A percentile compares a stretch with the other conserved stretches of the same genome.
These are phyloP conservation scores for Cephus sareptanus DNA, from an alignment of 2,888 invertebrate genomes.

Conservation along the genomic window DNA sequence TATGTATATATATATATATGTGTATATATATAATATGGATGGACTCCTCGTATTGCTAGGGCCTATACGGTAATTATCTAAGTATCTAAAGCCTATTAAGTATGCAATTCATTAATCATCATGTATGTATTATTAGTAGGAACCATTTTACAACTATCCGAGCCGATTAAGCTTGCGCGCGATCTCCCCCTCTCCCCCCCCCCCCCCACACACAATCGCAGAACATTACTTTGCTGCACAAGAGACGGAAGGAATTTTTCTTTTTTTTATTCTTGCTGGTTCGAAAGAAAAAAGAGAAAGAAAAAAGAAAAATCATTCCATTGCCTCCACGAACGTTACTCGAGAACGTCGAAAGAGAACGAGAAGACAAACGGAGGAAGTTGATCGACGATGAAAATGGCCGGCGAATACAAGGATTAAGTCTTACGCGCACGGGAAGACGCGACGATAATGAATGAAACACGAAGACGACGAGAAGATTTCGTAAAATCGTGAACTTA, in stretches of 20 bases:
- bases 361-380: background rate
- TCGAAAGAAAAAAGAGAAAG: background rate
- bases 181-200: background rate
- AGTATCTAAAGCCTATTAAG: conserved; percentile 1
- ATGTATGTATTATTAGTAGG: conserved; percentile 52
- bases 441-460: background rate
- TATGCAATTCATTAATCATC: conserved; percentile 6
- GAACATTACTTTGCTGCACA: background rate
- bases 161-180: conserved; percentile 21
- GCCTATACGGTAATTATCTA: background rate
- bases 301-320: background rate
- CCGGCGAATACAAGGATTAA: background rate
- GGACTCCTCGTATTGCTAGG: conserved; percentile 1
- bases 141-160: conserved; percentile 56
- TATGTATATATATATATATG: conserved; percentile 22
- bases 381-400: background rate
- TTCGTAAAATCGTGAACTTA: background rate
- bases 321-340: background rate
- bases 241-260: background rate
- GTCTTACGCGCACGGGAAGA: background rate
- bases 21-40: background rate
- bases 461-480: background rate
- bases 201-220: background rate
- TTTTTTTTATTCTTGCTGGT: background rate
- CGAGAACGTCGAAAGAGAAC: background rate